These are phyloP conservation scores for Calephelis perditalis DNA, from an alignment of 2,888 invertebrate genomes.

Conservation along the genomic window DNA sequence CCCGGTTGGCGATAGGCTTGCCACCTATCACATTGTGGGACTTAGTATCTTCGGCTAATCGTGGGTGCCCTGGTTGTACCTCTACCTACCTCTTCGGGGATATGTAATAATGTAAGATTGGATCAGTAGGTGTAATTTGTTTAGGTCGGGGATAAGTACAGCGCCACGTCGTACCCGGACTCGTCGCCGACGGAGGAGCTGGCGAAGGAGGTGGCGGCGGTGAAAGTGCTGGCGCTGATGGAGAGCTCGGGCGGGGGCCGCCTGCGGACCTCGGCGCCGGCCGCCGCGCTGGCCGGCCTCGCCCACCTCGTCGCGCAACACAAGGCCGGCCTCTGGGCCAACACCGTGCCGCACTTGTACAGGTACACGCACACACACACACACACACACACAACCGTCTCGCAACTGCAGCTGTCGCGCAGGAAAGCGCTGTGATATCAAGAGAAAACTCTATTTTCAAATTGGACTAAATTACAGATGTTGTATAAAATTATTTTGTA, in stretches of 20 bases:
- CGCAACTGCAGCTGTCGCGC: too few relatives aligned
- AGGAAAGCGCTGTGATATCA: too few relatives aligned
- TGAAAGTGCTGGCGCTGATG: slow-evolving; percentile 51
- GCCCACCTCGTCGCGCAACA: slow-evolving; percentile 61
- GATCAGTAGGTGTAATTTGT: too few relatives aligned
- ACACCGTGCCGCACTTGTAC: slow-evolving; percentile 76
- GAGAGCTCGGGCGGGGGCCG: slow-evolving; percentile 55
- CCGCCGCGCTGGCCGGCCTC: slow-evolving; percentile 45
- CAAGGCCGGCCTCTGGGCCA: slow-evolving; percentile 79
- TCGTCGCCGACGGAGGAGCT: slow-evolving; percentile 60
- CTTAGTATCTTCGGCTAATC: too few relatives aligned
- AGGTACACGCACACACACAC: slow-evolving; percentile 42
- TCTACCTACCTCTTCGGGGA: too few relatives aligned
- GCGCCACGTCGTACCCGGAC: slow-evolving; percentile 59
- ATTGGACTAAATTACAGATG: too few relatives aligned
- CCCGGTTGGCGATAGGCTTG: too few relatives aligned
- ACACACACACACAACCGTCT: not conserved
- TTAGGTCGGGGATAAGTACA: slow-evolving; percentile 57
- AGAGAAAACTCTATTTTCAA: too few relatives aligned
- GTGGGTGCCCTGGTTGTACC: too few relatives aligned
- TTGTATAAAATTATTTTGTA: too few relatives aligned
- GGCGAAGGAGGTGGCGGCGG: slow-evolving; percentile 60
- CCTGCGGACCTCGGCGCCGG: slow-evolving; percentile 46
- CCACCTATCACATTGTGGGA: too few relatives aligned
- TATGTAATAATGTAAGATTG: too few relatives aligned